Evolutionary conservation across 2,888 invertebrate genomes (phyloP), one percentile per base, ranked within the genome.

Genomic region (Zygaena filipendulae): DNA sequence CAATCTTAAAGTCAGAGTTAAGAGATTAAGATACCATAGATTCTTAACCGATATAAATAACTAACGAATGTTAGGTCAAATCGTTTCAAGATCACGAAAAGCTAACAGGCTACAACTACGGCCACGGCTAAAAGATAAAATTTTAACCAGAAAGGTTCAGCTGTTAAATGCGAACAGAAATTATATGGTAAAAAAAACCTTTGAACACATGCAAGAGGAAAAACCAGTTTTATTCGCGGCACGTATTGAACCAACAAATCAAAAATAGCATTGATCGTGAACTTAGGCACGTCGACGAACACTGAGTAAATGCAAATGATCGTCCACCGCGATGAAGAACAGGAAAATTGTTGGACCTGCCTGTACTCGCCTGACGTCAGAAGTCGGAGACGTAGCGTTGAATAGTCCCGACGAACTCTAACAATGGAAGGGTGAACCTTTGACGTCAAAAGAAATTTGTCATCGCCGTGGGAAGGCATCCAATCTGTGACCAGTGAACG

Each of bases 321-420:
- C 46, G n/a, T n/a, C n/a, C n/a, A n/a, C n/a, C n/a, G n/a, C 41
- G 38, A 45, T 39, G 40, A 37, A 58, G 63, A 61, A 57, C 67
- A 70, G 70, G 70, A 70, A 68, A 70, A 70, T n/a, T 55, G 51
- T 35, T 32, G 39, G 21, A 34, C 42, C 35, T 26, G 47, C 43
- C 47, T 42, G 47, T 47, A n/a, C n/a, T n/a, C 48, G 35, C 45
- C 7, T 16, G 16, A 16, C 16, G 16, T 16, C 4, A 16, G 7
- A 7, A 16, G 4, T 16, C 5, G 4, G 7, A 16, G 16, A 7
- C 16, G 16, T 6, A 6, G 16, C 16, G 16, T 7, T 16, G 5
- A 16, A 16, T 16, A 7, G n/a, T n/a, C 16, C 16, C 16, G 4
- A 16, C 16, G 7, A 6, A 16, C 16, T 4, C 16, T 6, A 16